Evolutionary conservation across 2,797 vertebrate species (phyloP), one percentile per base, ranked within the genome.

Genomic region (Apodemus agrarius): DNA sequence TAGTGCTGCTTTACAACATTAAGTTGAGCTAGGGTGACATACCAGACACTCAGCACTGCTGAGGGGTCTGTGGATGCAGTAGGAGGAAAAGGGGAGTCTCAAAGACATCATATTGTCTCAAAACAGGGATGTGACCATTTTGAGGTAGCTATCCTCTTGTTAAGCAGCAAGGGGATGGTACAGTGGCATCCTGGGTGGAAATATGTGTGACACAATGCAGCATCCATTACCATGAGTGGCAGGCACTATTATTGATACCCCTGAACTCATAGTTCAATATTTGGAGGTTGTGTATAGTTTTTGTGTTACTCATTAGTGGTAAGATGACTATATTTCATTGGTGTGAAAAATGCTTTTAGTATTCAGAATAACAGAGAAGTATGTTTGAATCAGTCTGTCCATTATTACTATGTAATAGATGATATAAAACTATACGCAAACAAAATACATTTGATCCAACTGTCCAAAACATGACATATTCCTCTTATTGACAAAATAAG

Each of bases 401-500:
- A 95, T 57, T 29, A 78, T 1, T 40, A 84, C 21, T 90, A 83
- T 95, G 46, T 63, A 89, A 92, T 74, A 82, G 72, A 80, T 16
- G 82, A 49, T 79, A 16, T 90, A 90, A 81, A 96, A 65, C 37
- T 34, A 69, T 61, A 81, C 90, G 49, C 61, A 78, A 75, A 88
- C 91, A 95, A 90, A 72, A 93, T 40, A 26, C 59, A 92, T 85
- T 96, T 91, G 54, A 40, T 82, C 24, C 59, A 92, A 92, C 1
- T 67, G 43, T 91, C 24, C 14, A 90, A 65, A 83, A 88, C 34
- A 91, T 94, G 57, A 72, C 34, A 49, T 46, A 74, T 75, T 91
- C 67, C 34, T 74, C 19, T 89, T 97, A 43, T 63, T 92, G 52
- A 76, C 54, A 96, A 96, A 94, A 96, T 67, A 21, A 93, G 93